Conservation (phyloP, 2,888 invertebrate genomes). For the Endomychus coccineus region DNA sequence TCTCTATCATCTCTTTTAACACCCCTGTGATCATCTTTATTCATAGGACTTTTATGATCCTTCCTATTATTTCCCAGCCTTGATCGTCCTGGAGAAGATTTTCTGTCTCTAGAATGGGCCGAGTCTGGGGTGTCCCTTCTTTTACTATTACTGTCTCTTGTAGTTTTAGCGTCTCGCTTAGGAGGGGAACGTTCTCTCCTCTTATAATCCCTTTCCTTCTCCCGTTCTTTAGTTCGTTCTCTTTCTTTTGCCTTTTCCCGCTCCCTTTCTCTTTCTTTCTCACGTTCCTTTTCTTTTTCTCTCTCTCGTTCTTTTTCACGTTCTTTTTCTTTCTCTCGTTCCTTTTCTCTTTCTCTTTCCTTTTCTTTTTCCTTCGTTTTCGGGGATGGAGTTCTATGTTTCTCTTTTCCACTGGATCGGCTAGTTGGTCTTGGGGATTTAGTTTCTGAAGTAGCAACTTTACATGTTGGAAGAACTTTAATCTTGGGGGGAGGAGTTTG, state of each 20-base stretch:
- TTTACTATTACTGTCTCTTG: conserved; percentile 36
- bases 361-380: conserved; percentile 33
- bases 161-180: conserved; percentile 33
- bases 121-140: conserved; percentile 43
- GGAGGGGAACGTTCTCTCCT: conserved; percentile 39
- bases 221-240: conserved; percentile 38
- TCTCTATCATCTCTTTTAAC: conserved; percentile 46
- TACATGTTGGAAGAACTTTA: conserved; percentile 31
- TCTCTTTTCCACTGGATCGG: conserved; percentile 36
- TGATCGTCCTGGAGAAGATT: conserved; percentile 34
- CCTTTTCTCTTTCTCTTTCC: conserved; percentile 40
- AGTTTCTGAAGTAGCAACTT: conserved; percentile 31
- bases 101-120: conserved; percentile 37
- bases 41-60: conserved; percentile 38
- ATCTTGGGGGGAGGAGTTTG: conserved; percentile 42
- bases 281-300: conserved; percentile 48
- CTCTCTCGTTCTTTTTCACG: conserved; percentile 39
- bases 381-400: conserved; percentile 41
- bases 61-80: conserved; percentile 31
- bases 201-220: conserved; percentile 44
- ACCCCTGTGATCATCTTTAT: conserved; percentile 43
- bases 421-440: conserved; percentile 38
- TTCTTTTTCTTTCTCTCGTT: conserved; percentile 39
- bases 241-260: conserved; percentile 36
- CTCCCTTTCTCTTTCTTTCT: conserved; percentile 51